These are phyloP conservation scores for Yponomeuta evonymella DNA, from an alignment of 2,888 invertebrate species.

Conservation along the genomic window DNA sequence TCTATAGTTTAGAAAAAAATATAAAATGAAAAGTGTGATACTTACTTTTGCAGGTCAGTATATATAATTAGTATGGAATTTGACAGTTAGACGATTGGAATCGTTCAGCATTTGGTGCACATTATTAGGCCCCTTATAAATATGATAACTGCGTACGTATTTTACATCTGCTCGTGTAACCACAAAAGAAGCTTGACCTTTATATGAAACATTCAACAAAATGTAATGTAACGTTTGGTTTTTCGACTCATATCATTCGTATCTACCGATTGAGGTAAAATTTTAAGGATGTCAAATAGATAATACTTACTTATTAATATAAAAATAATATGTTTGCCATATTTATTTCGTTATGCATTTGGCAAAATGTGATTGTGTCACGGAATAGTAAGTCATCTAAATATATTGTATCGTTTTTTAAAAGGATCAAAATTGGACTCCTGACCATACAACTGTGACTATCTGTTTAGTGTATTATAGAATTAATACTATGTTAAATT, in stretches of 20 bases:
- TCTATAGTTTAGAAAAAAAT: too few species aligned
- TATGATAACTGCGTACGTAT: too few species aligned
- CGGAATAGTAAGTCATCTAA: neutral
- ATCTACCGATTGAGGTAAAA: neutral
- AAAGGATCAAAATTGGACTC: neutral
- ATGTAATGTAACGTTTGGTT: neutral
- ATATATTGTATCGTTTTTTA: too few species aligned
- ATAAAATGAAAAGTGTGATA: too few species aligned
- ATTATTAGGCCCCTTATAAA: too few species aligned
- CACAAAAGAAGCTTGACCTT: neutral
- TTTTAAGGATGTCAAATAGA: neutral
- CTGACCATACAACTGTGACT: neutral
- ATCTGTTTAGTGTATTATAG: neutral
- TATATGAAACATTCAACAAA: neutral
- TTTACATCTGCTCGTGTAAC: neutral
- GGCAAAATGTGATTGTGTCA: neutral
- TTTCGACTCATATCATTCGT: neutral
- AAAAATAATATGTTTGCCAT: neutral
- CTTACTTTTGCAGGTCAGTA: too few species aligned
- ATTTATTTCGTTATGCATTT: neutral
- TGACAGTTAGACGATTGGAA: too few species aligned
- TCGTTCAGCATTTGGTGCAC: too few species aligned
- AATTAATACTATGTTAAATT: neutral
- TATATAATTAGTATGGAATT: too few species aligned
- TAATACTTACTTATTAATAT: neutral